Evolutionary conservation across 92 coral and sea anemone genomes (phyloP).

Genomic region (Bergia puertoricense): DNA sequence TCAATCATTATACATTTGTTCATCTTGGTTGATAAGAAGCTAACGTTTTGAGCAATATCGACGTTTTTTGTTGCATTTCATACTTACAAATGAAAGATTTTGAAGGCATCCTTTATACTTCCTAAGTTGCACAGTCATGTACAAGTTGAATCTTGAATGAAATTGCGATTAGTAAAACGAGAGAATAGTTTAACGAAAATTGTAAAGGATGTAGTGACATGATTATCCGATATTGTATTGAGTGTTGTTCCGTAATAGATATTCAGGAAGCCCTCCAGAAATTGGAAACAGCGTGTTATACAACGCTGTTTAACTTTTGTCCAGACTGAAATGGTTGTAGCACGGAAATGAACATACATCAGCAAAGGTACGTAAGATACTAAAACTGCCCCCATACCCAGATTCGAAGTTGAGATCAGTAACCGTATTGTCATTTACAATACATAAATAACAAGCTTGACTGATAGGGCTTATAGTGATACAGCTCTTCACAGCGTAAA

Average conservation of each 20-base stretch:
- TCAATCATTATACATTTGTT: too few species aligned
- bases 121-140: neutral
- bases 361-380: neutral
- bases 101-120: neutral
- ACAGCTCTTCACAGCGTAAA: neutral
- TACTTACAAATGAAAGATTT: too few species aligned
- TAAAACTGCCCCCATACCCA: too few species aligned
- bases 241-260: neutral
- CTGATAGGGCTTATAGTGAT: neutral
- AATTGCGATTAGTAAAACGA: too few species aligned
- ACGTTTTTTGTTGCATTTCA: neutral
- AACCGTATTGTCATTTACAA: neutral
- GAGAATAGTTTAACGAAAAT: neutral
- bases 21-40: neutral
- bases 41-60: neutral
- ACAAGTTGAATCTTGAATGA: neutral
- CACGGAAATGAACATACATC: neutral
- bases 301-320: too few species aligned
- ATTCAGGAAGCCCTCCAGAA: neutral
- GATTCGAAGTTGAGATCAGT: neutral
- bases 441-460: neutral
- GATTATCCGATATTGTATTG: neutral
- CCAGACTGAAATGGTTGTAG: too few species aligned
- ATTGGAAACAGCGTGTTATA: neutral
- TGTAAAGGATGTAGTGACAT: neutral